phyloP scores from a whole-genome alignment of 2,113 vertebrate species.

The Tupaia tana region DNA sequence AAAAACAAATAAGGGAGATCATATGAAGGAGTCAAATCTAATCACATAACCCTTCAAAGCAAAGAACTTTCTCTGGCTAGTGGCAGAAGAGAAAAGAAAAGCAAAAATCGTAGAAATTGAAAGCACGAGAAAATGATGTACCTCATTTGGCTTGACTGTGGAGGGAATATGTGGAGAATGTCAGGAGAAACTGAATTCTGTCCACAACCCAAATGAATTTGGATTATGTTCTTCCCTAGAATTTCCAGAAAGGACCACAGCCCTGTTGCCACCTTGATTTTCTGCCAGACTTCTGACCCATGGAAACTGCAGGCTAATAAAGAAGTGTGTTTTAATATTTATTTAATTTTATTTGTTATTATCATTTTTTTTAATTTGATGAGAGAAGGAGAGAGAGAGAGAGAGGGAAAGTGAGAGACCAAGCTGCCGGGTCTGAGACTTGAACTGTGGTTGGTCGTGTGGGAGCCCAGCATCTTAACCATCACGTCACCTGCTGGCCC shows the following conservation, averaged over 20 bases:
- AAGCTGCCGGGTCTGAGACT: too few species aligned
- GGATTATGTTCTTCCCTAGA: background rate
- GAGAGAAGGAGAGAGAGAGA: too few species aligned
- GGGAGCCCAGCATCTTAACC: too few species aligned
- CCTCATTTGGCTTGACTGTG: background rate
- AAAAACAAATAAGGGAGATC: background rate
- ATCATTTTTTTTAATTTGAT: too few species aligned
- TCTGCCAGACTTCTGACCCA: background rate
- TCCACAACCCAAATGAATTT: constrained; percentile 1
- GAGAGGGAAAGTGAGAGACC: too few species aligned
- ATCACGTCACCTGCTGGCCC: too few species aligned
- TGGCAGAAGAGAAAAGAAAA: background rate
- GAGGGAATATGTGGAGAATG: background rate
- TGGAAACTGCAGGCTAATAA: constrained; percentile 25
- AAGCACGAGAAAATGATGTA: background rate
- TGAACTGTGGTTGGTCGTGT: too few species aligned
- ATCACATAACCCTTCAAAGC: background rate
- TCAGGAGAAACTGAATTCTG: background rate
- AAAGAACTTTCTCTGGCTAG: background rate
- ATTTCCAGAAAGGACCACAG: background rate
- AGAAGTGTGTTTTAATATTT: background rate
- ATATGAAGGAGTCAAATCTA: background rate
- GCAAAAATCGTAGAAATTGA: background rate
- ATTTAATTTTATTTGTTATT: too few species aligned
- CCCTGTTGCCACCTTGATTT: background rate